Evolutionary conservation across 1,140 invertebrate species (phyloP).

Genomic region (Pentalonia nigronervosa): DNA sequence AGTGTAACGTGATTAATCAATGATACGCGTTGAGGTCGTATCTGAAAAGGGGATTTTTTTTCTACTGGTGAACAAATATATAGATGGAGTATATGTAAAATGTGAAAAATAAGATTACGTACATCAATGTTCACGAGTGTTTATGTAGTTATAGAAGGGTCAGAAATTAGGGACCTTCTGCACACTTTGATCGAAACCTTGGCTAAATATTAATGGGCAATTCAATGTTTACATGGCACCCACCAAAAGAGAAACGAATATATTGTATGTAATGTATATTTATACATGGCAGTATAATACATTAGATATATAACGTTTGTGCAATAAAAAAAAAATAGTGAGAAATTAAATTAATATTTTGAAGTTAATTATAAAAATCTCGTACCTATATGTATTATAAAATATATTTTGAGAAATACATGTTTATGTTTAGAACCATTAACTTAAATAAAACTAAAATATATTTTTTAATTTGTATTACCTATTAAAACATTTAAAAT

Average conservation of each 20-base stretch:
- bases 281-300: background rate
- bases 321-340: background rate
- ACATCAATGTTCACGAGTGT: slow-evolving; percentile 15
- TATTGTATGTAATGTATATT: too few relatives aligned
- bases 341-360: background rate
- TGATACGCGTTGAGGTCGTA: background rate
- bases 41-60: background rate
- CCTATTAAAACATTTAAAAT: too few relatives aligned
- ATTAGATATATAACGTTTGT: background rate
- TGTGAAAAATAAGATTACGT: slow-evolving; percentile 26
- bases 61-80: background rate
- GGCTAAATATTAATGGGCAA: background rate
- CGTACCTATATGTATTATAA: too few relatives aligned
- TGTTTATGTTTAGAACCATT: too few relatives aligned
- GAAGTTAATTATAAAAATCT: too few relatives aligned
- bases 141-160: slow-evolving; percentile 20
- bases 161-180: background rate
- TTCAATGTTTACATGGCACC: background rate
- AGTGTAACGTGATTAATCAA: slow-evolving; percentile 47
- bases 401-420: too few relatives aligned
- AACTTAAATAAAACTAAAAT: too few relatives aligned
- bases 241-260: background rate
- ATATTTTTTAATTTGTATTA: too few relatives aligned
- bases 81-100: background rate
- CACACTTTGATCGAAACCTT: slow-evolving; percentile 19